Conservation (phyloP, 2,888 invertebrate genomes). For the Neria commutata region DNA sequence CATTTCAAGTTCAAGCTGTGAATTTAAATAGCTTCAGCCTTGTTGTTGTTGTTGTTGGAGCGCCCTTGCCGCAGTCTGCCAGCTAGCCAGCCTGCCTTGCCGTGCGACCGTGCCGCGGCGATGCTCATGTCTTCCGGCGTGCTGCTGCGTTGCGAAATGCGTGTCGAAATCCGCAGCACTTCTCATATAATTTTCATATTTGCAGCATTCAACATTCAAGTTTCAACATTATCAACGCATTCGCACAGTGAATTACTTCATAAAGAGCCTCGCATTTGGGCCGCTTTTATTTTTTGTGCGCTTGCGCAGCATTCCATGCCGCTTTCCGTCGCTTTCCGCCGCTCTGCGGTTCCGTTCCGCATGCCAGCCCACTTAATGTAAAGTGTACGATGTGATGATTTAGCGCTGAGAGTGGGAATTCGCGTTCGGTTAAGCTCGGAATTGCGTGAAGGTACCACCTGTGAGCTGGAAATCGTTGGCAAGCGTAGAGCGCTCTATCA, state of each 20-base stretch:
- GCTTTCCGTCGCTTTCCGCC: background rate
- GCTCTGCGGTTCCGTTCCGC: background rate
- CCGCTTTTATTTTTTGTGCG: background rate
- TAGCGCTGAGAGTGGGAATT: background rate
- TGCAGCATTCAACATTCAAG: background rate
- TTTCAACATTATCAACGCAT: slow-evolving; percentile 2
- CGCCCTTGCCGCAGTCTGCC: background rate
- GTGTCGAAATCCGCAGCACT: slow-evolving; percentile 1
- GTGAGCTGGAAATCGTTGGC: background rate
- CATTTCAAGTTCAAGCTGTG: slow-evolving; percentile 31
- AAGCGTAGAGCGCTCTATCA: background rate
- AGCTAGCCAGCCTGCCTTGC: background rate
- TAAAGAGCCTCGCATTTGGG: background rate
- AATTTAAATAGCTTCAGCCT: slow-evolving; percentile 29
- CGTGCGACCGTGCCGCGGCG: too few species aligned
- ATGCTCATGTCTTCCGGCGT: slow-evolving; percentile 1
- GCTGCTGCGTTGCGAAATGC: slow-evolving; percentile 4
- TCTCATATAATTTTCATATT: slow-evolving; percentile 4
- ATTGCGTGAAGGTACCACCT: background rate
- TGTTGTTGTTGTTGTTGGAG: background rate
- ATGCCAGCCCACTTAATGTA: slow-evolving; percentile 1
- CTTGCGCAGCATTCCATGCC: background rate
- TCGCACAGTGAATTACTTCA: background rate
- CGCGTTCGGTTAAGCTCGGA: background rate
- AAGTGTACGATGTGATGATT: slow-evolving; percentile 2